A percentile compares a stretch with the other conserved stretches of the same genome.
These are phyloP conservation scores for Phoebastria nigripes DNA, from an alignment of 2,797 vertebrate genomes.

Conservation along the genomic window DNA sequence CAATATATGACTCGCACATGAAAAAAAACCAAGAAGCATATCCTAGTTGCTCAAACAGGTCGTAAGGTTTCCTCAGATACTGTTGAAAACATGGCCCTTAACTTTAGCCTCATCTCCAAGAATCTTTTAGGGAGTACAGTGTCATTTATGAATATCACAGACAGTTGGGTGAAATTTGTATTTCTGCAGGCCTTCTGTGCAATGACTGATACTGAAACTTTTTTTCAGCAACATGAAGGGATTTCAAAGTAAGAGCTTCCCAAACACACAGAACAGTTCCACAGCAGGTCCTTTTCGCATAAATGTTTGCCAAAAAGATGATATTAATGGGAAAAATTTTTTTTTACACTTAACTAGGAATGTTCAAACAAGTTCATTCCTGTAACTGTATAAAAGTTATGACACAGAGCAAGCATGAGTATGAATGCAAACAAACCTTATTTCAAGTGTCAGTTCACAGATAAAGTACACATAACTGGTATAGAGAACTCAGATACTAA, in stretches of 20 bases:
- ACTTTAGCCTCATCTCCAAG: neutral
- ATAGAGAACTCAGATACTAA: neutral
- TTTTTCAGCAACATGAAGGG: neutral
- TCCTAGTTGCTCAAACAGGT: neutral
- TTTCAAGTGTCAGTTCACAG: too few relatives aligned
- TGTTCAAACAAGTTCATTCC: neutral
- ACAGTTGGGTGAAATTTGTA: neutral
- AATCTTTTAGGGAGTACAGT: neutral
- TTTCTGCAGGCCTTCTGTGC: neutral
- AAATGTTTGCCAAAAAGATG: neutral
- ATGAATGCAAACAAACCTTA: neutral
- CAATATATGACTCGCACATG: neutral
- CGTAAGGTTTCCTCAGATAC: neutral
- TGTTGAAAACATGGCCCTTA: neutral
- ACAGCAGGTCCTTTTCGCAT: neutral
- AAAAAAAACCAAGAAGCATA: neutral
- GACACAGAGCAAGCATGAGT: neutral
- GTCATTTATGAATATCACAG: neutral
- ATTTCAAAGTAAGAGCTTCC: neutral
- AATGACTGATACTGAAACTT: neutral
- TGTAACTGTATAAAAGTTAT: neutral
- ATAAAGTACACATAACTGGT: neutral
- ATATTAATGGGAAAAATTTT: neutral
- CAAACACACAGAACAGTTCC: neutral
- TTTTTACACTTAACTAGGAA: neutral